Conservation (phyloP, 2,888 invertebrate genomes). For the Chloroclysta siterata region DNA sequence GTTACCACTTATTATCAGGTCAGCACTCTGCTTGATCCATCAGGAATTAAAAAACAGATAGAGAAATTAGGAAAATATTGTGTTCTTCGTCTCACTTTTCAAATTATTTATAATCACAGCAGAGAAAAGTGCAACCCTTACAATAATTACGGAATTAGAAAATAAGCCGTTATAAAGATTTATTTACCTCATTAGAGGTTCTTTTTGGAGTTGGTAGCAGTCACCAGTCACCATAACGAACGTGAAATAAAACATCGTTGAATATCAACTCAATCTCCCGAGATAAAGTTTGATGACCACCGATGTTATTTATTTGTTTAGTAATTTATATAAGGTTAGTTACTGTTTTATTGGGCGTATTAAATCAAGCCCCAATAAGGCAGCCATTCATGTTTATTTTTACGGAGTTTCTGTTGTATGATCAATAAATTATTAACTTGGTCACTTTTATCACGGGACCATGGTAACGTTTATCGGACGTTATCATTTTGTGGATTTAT, state of each 20-base stretch:
- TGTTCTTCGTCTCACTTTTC: no score
- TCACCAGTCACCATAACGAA: constrained; percentile 31
- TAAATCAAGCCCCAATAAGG: constrained; percentile 85
- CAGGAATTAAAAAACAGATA: no score
- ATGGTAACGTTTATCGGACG: constrained; percentile 74
- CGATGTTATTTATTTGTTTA: constrained; percentile 83
- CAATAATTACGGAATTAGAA: constrained; percentile 5
- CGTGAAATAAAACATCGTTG: constrained; percentile 54
- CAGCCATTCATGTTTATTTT: constrained; percentile 85
- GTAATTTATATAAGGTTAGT: constrained; percentile 85
- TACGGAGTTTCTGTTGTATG: constrained; percentile 83
- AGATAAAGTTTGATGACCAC: constrained; percentile 79
- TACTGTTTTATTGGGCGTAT: constrained; percentile 83
- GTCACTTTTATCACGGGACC: constrained; percentile 82
- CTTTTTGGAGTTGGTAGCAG: constrained; percentile 31
- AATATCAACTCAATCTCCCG: constrained; percentile 57
- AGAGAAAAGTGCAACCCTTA: background rate
- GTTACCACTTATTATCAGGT: no score
- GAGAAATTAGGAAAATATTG: no score
- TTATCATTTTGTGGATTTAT: constrained; percentile 61
- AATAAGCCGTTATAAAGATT: constrained; percentile 14
- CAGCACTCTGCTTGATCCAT: no score
- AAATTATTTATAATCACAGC: no score
- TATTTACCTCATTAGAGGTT: constrained; percentile 23
- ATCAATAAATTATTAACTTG: constrained; percentile 82